phyloP scores from a whole-genome alignment of 2,113 vertebrate species.

The Pongo abelii region DNA sequence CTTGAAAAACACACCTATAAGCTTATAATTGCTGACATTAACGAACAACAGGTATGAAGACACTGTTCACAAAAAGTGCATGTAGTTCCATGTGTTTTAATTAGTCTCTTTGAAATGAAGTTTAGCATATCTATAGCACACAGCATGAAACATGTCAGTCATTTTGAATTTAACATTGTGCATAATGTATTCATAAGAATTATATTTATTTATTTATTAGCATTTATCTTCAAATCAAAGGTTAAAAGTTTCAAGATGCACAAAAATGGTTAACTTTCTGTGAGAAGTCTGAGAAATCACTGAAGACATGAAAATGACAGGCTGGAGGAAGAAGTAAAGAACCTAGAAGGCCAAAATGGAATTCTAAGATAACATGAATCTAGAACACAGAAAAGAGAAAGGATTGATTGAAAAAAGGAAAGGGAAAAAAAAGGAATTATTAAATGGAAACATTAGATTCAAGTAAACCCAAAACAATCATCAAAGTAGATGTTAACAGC shows the following conservation, averaged over 20 bases:
- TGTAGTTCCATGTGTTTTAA: not conserved
- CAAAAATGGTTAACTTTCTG: not conserved
- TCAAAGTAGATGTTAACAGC: not conserved
- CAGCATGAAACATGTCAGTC: not conserved
- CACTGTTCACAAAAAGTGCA: not conserved
- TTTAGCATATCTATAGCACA: not conserved
- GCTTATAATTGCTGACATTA: not conserved
- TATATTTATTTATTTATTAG: not conserved
- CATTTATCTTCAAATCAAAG: conserved; percentile 29
- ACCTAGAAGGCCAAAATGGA: not conserved
- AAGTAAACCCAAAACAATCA: conserved; percentile 20
- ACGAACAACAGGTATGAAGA: not conserved
- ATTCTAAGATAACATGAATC: not conserved
- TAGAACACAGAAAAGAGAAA: not conserved
- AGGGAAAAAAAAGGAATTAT: not conserved
- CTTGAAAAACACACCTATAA: not conserved
- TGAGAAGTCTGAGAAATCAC: conserved; percentile 14
- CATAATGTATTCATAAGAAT: not conserved
- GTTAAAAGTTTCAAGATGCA: not conserved
- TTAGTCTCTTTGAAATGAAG: conserved; percentile 11
- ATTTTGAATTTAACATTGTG: not conserved
- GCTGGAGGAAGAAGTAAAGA: not conserved
- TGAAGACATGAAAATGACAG: not conserved
- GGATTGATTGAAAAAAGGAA: not conserved
- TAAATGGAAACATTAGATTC: not conserved